phyloP scores from a whole-genome alignment of 1,140 invertebrate species.

The Homarus americanus region DNA sequence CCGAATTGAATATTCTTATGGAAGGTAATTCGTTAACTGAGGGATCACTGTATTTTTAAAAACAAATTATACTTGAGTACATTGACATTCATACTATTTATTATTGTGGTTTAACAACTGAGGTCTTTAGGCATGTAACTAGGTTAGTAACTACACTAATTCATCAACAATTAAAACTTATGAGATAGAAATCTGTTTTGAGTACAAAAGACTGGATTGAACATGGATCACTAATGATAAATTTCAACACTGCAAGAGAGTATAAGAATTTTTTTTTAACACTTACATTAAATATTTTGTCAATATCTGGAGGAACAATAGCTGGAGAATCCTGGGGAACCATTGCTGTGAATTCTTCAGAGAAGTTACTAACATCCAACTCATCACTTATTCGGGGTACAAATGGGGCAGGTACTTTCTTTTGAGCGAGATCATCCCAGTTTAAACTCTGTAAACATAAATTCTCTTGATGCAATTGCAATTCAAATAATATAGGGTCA shows the following conservation, averaged over 20 bases:
- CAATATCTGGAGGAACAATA: constrained; percentile 88
- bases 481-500: too few relatives aligned
- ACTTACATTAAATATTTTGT: constrained; percentile 89
- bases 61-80: neutral
- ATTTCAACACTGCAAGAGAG: neutral
- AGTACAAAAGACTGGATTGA: too few relatives aligned
- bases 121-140: too few relatives aligned
- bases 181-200: too few relatives aligned
- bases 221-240: too few relatives aligned
- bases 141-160: too few relatives aligned
- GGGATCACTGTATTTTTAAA: too few relatives aligned
- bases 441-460: constrained; percentile 80
- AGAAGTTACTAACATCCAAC: constrained; percentile 96
- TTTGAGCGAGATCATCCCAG: constrained; percentile 87
- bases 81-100: neutral
- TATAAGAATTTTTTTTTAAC: neutral
- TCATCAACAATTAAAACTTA: too few relatives aligned
- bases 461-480: too few relatives aligned
- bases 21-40: too few relatives aligned
- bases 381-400: constrained; percentile 89
- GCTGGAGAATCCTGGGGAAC: constrained; percentile 93
- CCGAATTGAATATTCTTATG: too few relatives aligned
- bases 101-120: too few relatives aligned
- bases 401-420: constrained; percentile 89
- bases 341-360: constrained; percentile 96